A percentile compares a stretch with the other conserved stretches of the same genome.
Conservation (phyloP, 2,113 vertebrate genomes). For the Crypturellus undulatus region DNA sequence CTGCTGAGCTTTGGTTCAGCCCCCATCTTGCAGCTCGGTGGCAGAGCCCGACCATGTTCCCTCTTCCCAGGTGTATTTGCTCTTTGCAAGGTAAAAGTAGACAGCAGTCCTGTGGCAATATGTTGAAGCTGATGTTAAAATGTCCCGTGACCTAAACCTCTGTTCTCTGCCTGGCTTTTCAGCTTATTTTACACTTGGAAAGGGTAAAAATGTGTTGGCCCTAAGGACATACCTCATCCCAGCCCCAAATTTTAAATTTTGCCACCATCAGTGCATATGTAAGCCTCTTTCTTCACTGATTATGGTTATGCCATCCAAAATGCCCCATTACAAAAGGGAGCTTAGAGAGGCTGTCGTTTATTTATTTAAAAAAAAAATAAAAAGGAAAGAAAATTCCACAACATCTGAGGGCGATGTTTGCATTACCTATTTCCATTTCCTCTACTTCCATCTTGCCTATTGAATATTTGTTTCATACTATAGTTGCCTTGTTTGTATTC, state of each 20-base stretch:
- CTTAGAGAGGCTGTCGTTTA: background rate
- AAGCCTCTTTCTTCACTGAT: background rate
- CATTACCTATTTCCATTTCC: background rate
- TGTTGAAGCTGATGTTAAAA: background rate
- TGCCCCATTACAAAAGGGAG: background rate
- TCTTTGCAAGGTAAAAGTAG: background rate
- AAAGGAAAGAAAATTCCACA: background rate
- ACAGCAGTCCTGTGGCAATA: background rate
- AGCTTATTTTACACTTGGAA: background rate
- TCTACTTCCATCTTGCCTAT: background rate
- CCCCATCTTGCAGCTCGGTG: background rate
- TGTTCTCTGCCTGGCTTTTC: background rate
- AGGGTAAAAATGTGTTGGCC: background rate
- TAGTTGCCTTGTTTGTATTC: background rate
- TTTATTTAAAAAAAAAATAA: too few relatives aligned
- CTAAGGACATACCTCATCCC: accelerated
- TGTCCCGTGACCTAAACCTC: background rate
- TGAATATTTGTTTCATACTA: background rate
- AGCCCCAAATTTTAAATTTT: background rate
- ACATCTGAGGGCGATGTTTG: background rate
- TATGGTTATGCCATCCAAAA: background rate
- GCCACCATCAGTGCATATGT: background rate
- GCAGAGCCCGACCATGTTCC: background rate
- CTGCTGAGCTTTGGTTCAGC: background rate
- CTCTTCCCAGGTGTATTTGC: background rate